Base-by-base conservation (phyloP, 2,113 vertebrate genomes). In the Crotalus helleri region DNA sequence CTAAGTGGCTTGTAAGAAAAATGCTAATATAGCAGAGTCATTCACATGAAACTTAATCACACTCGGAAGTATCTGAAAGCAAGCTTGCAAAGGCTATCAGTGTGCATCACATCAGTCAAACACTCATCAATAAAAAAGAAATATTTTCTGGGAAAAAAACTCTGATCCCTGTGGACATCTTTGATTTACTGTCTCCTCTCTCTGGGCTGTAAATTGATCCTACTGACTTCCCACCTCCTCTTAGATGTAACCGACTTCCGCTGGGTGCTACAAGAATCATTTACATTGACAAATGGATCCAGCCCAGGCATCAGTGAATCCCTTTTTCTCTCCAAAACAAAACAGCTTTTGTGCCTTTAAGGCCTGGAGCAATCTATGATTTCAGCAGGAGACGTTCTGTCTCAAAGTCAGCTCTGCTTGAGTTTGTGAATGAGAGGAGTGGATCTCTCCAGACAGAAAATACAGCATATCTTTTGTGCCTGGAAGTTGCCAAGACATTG, bases 121-220 rank as follows among this genome's bases (percentile, higher is more conserved):
- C 89, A 61, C 46, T 90, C 95, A 94, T 92, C 92, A 94, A 90
- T 93, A 92, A 94, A 93, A 85, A 91, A 92, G 44, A 93, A 91
- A 86, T 87, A 94, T 0, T 0, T 90, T 89, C 23, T 88, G 90
- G 86, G 92, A 2, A 12, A 29, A 91, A 85, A 93, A 93, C 33
- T 64, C 88, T 87, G 87, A 90, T 88, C 5, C 24, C 54, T 21
- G 3, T 58, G 33, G 92, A 92, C 59, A 55, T 21, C 92, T 81
- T 87, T 87, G 39, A 90, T 3, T 17, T 61, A 69, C 33, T 0
- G 0, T 92, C 51, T 51, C 89, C 81, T 26, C 44, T 17, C 0
- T 93, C 19, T 55, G 81, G 51, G 92, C 64, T 0, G 0, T 59
- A 57, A 95, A 81, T 44, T 51, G 90, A 94, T 33, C 12, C 2